Evolutionary conservation across 2,797 vertebrate species (phyloP).

Genomic region (Hemibagrus guttatus): DNA sequence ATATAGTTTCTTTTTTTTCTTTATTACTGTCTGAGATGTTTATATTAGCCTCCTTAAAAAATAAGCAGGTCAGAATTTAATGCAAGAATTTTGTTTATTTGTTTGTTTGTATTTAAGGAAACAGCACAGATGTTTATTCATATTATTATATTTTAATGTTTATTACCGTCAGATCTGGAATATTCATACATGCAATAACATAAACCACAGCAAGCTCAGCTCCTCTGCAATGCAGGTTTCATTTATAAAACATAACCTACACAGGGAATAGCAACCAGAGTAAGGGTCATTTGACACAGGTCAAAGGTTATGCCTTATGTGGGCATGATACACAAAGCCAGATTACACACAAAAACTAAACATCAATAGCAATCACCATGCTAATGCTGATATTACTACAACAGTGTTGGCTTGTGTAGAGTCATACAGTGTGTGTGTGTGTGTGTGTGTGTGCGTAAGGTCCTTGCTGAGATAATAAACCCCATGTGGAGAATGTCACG

Average conservation of each 20-base stretch:
- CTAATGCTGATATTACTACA: not conserved
- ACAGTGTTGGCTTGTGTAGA: not conserved
- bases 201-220: not conserved
- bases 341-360: not conserved
- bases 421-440: not conserved
- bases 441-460: conserved; percentile 5
- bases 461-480: conserved; percentile 17
- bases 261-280: not conserved
- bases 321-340: not conserved
- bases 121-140: not conserved
- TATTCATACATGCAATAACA: not conserved
- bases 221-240: not conserved
- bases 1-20: not conserved
- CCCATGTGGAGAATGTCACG: conserved; percentile 35
- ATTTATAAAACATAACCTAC: not conserved
- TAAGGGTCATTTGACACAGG: not conserved
- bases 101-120: conserved; percentile 1
- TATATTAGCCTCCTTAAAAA: not conserved
- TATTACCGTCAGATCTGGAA: not conserved
- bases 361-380: not conserved
- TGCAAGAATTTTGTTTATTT: not conserved
- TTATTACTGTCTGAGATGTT: not conserved
- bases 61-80: not conserved
- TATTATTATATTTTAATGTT: not conserved
- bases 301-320: not conserved